Conservation (phyloP, 1,140 invertebrate genomes). For the Drosophila cardini region DNA sequence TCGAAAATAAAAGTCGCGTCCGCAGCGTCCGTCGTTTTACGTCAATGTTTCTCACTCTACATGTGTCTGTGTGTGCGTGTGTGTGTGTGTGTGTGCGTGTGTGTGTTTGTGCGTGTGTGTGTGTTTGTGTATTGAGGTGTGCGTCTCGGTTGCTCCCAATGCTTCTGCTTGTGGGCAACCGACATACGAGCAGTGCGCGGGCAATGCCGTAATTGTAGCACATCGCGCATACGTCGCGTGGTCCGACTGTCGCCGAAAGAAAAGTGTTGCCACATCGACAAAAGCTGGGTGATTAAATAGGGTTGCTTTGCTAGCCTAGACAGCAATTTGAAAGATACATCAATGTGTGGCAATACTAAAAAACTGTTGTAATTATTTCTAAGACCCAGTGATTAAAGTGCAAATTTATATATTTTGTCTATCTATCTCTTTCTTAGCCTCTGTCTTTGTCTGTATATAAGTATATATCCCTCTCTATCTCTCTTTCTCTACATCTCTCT, state of each 20-base stretch:
- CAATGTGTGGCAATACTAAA: neutral
- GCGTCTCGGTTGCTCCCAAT: slow-evolving; percentile 43
- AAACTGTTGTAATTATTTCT: neutral
- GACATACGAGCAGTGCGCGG: neutral
- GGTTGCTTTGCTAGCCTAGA: neutral
- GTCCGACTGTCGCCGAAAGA: slow-evolving; percentile 16
- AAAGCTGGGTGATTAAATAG: neutral
- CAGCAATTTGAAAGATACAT: neutral
- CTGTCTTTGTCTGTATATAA: too few relatives aligned
- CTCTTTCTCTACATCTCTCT: too few relatives aligned
- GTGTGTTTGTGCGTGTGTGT: slow-evolving; percentile 32
- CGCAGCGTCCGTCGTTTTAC: slow-evolving; percentile 55
- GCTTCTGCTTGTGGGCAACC: slow-evolving; percentile 35
- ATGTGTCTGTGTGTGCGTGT: slow-evolving; percentile 21
- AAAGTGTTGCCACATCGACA: slow-evolving; percentile 50
- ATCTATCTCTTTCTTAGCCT: neutral
- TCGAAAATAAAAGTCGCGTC: slow-evolving; percentile 80
- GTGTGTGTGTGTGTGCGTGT: slow-evolving; percentile 41
- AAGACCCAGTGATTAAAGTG: neutral
- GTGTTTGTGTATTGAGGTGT: slow-evolving; percentile 46
- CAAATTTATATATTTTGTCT: neutral
- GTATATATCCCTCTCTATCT: too few relatives aligned
- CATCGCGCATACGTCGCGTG: slow-evolving; percentile 72
- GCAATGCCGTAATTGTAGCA: slow-evolving; percentile 65
- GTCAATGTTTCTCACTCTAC: slow-evolving; percentile 54